Evolutionary conservation across 1,140 invertebrate genomes (phyloP), one percentile per base, ranked within the genome.

Genomic region (Plectus sambesii): DNA sequence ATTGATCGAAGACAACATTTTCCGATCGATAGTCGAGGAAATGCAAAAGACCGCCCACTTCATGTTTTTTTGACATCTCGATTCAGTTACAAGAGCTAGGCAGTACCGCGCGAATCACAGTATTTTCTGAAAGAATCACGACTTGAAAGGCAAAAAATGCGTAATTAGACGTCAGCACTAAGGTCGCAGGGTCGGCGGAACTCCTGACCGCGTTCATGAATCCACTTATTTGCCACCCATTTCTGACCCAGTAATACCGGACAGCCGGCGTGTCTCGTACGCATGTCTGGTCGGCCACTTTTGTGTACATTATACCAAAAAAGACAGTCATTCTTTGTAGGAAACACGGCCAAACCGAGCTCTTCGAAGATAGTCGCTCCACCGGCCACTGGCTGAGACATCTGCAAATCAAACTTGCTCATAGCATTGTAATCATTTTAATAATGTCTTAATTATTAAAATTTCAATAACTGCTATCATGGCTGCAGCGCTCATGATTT

Each of bases 221-320:
- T 82, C 92, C 93, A 98, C 76, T 97, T 97, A 73, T 98, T 98
- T 3, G 84, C 85, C 17, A 97, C 88, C 90, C 90, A 97, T 76
- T 98, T 98, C 24, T 82, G 82, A 44, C 92, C 92, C 2, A 86
- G 79, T 8, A 98, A 76, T 35, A 98, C 92, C 19, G 93, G 93
- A 73, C 93, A 98, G 20, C 89, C 90, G 9, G 90, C 90, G 76
- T 98, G 92, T 45, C 88, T 75, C 2, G 90, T 97, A 58, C 79
- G 75, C 51, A 82, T 78, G 75, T 97, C 87, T 25, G 89, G 90
- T 53, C 90, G 83, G 9, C 92, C 90, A 63, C 80, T 87, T 12
- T 80, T 78, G 69, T 85, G 81, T 38, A 97, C 74, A 75, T 97
- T 97, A 69, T 83, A 82, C 92, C 92, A 97, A 71, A 92, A 90